These are phyloP conservation scores for Acestrorhynchus altus DNA, from an alignment of 2,797 vertebrate genomes.

Conservation along the genomic window DNA sequence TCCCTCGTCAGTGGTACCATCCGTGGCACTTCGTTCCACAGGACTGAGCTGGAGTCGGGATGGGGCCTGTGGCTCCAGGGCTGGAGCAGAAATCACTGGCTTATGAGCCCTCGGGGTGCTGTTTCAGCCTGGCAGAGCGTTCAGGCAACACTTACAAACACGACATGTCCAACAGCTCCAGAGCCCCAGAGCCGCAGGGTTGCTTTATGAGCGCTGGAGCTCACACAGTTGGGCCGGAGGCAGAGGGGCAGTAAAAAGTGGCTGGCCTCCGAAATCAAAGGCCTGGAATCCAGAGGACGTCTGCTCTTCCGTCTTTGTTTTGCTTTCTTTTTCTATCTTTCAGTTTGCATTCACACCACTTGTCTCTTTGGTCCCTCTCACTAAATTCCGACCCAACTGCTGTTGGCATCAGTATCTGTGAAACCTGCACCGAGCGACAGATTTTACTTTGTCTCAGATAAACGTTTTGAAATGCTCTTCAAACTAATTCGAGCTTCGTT, in stretches of 20 bases:
- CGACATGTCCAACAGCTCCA: conserved; percentile 71
- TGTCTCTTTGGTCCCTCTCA: background rate
- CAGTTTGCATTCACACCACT: background rate
- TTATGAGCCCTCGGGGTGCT: conserved; percentile 73
- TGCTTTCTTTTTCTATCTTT: conserved; percentile 25
- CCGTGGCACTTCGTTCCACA: conserved; percentile 53
- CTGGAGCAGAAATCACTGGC: conserved; percentile 68
- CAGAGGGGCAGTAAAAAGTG: conserved; percentile 78
- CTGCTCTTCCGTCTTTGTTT: conserved; percentile 58
- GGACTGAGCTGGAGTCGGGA: conserved; percentile 66
- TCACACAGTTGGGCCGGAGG: conserved; percentile 72
- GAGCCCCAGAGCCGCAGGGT: conserved; percentile 57
- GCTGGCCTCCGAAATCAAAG: conserved; percentile 69
- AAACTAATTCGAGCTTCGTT: no score
- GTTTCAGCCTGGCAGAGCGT: conserved; percentile 69
- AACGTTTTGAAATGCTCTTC: no score
- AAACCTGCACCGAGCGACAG: no score
- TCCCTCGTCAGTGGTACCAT: conserved; percentile 24
- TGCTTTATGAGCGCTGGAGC: conserved; percentile 73
- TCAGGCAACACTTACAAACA: conserved; percentile 77
- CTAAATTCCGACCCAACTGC: no score
- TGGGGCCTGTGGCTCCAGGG: conserved; percentile 61
- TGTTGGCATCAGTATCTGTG: no score
- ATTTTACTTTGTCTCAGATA: no score
- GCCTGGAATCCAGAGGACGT: conserved; percentile 68